These are phyloP conservation scores for Hemithea aestivaria DNA, from an alignment of 2,888 invertebrate species.

Conservation along the genomic window DNA sequence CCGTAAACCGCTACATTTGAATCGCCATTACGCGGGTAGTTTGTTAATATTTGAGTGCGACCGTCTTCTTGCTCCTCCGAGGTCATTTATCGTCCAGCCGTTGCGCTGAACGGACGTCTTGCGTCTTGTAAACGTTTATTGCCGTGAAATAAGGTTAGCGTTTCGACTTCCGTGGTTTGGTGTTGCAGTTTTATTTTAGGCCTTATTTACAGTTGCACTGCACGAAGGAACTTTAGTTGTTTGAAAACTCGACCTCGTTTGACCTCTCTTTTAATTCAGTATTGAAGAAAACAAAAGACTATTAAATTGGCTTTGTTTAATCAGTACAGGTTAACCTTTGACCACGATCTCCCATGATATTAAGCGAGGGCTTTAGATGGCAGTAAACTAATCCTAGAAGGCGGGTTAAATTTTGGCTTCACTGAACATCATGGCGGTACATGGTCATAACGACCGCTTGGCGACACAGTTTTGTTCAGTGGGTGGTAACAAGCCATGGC, in stretches of 20 bases:
- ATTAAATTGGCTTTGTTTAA: too few species aligned
- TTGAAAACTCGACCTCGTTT: neutral
- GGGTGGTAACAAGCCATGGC: too few species aligned
- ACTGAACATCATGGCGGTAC: too few species aligned
- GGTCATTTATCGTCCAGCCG: constrained; percentile 57
- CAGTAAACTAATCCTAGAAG: too few species aligned
- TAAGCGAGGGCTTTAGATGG: too few species aligned
- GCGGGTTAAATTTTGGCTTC: too few species aligned
- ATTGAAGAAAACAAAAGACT: too few species aligned
- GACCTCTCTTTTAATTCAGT: neutral
- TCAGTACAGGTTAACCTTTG: too few species aligned
- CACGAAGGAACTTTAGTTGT: neutral
- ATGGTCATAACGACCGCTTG: too few species aligned
- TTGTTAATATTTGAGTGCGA: constrained; percentile 69
- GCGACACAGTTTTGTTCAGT: too few species aligned
- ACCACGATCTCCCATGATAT: too few species aligned
- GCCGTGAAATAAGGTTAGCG: constrained; percentile 31
- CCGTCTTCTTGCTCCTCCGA: constrained; percentile 48
- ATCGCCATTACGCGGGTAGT: constrained; percentile 58
- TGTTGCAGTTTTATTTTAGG: constrained; percentile 19
- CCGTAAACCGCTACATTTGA: constrained; percentile 56
- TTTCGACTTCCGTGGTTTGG: constrained; percentile 22
- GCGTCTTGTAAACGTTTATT: constrained; percentile 46
- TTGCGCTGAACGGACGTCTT: constrained; percentile 49
- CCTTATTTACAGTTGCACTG: constrained; percentile 1